Conservation (phyloP, 2,113 vertebrate genomes). For the Ascaphus truei region DNA sequence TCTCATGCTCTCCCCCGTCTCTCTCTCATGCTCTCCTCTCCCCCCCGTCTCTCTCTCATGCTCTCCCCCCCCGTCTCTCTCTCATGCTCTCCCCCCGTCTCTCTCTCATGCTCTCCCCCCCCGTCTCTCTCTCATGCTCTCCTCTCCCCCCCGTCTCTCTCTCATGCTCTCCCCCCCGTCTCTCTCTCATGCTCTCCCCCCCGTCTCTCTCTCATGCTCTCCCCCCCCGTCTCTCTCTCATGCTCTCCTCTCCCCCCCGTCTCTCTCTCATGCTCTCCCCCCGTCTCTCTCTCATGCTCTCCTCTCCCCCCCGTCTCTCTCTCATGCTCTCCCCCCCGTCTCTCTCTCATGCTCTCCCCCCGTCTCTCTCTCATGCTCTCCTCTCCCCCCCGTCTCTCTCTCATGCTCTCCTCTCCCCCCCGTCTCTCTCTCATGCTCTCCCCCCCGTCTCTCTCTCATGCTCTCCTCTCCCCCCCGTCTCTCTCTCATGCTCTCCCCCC, state of each 20-base stretch:
- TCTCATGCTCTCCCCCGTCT: not conserved
- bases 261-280: too few species aligned
- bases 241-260: not conserved
- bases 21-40: not conserved
- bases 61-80: not conserved
- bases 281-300: not conserved
- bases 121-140: conserved; percentile 48
- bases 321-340: too few species aligned
- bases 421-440: too few species aligned
- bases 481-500: too few species aligned
- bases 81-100: not conserved
- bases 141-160: not conserved
- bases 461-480: not conserved
- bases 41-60: not conserved
- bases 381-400: conserved; percentile 49
- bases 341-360: not conserved
- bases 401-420: not conserved
- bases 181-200: not conserved
- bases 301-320: not conserved
- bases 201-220: too few species aligned
- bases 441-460: not conserved
- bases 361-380: conserved; percentile 49
- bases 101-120: conserved; percentile 58
- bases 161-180: too few species aligned
- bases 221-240: not conserved